Evolutionary conservation across 1,140 invertebrate genomes (phyloP).

Genomic region (Monochamus saltuarius): DNA sequence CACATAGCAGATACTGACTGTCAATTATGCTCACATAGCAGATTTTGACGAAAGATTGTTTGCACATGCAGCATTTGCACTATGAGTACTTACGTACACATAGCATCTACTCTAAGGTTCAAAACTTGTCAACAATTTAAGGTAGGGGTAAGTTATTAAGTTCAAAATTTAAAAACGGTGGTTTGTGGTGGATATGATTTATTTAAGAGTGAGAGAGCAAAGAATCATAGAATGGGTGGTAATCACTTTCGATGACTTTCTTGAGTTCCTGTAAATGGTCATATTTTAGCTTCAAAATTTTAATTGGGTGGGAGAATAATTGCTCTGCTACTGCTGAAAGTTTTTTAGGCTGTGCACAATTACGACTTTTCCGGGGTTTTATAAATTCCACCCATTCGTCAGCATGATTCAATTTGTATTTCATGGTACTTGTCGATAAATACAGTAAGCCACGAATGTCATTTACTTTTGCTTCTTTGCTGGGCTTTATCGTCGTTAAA

Average conservation of each 20-base stretch:
- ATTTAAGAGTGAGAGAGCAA: not conserved
- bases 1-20: not conserved
- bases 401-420: not conserved
- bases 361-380: not conserved
- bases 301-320: not conserved
- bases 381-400: not conserved
- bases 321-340: not conserved
- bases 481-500: not conserved
- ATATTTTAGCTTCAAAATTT: conserved; percentile 1
- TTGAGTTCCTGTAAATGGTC: conserved; percentile 3
- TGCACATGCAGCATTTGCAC: not conserved
- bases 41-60: not conserved
- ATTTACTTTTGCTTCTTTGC: not conserved
- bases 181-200: too few relatives aligned
- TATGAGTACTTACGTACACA: not conserved
- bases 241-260: conserved; percentile 4
- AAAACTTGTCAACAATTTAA: too few relatives aligned
- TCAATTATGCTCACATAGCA: not conserved
- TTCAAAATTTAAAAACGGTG: not conserved
- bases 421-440: not conserved
- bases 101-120: too few relatives aligned
- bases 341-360: not conserved
- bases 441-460: conserved; percentile 2
- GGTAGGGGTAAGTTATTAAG: not conserved
- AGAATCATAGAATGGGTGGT: conserved; percentile 1